A percentile compares a stretch with the other conserved stretches of the same genome.
These are phyloP conservation scores for Penaeus japonicus DNA, from an alignment of 1,140 invertebrate genomes.

Conservation along the genomic window DNA sequence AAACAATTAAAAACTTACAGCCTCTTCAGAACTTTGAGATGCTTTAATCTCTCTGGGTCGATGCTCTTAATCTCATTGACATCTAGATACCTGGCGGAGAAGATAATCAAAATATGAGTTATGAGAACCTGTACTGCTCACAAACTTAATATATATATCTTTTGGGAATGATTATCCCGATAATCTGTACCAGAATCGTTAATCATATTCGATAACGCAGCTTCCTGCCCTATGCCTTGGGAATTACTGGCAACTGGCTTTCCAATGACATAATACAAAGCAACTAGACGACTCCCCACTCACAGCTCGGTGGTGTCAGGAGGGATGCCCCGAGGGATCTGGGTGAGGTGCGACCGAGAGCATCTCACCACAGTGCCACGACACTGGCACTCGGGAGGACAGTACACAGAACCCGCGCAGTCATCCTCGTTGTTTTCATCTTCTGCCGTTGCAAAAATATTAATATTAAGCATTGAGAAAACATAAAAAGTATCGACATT, in stretches of 20 bases:
- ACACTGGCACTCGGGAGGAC: conserved; percentile 58
- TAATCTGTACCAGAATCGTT: too few species aligned
- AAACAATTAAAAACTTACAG: conserved; percentile 75
- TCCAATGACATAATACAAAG: too few species aligned
- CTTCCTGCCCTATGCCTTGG: too few species aligned
- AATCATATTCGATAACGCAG: too few species aligned
- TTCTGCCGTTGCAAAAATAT: conserved; percentile 90
- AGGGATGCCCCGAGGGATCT: conserved; percentile 90
- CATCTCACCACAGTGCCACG: conserved; percentile 92
- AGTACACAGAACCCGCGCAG: conserved; percentile 52
- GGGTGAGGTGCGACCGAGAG: conserved; percentile 82
- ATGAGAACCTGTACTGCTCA: neutral
- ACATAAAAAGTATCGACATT: neutral
- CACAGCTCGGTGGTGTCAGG: conserved; percentile 91
- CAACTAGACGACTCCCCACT: neutral
- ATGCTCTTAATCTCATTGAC: conserved; percentile 93
- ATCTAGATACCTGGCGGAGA: conserved; percentile 77
- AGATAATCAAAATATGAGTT: neutral
- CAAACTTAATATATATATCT: too few species aligned
- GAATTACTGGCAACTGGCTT: too few species aligned
- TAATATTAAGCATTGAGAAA: neutral
- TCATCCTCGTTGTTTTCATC: conserved; percentile 63
- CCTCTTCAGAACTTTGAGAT: conserved; percentile 86
- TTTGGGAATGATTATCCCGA: too few species aligned
- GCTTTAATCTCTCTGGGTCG: conserved; percentile 81